Evolutionary conservation across 1,140 invertebrate species (phyloP).

Genomic region (Drosophila littoralis): DNA sequence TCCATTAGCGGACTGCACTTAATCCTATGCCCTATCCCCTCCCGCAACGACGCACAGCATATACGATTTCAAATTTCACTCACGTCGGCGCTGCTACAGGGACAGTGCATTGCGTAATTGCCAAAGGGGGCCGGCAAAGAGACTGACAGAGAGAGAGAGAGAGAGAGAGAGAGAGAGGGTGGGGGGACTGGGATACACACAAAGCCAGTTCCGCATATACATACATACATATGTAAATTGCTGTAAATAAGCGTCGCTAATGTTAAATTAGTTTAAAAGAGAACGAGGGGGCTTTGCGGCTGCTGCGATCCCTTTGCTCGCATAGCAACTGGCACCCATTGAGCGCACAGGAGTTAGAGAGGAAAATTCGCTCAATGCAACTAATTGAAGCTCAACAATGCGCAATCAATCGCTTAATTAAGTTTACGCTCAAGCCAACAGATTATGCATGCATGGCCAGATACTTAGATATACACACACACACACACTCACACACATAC

Average conservation of each 20-base stretch:
- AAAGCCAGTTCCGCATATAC: conserved; percentile 31
- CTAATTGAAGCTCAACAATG: conserved; percentile 30
- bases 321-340: background rate
- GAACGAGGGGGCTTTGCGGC: background rate
- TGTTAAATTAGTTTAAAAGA: conserved; percentile 47
- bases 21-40: conserved; percentile 48
- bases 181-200: conserved; percentile 15
- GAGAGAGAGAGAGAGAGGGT: background rate
- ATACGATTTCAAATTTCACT: conserved; percentile 75
- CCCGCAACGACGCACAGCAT: conserved; percentile 24
- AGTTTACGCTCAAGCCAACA: conserved; percentile 28
- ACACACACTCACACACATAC: conserved; percentile 19
- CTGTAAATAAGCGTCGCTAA: conserved; percentile 68
- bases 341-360: conserved; percentile 4
- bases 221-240: conserved; percentile 54
- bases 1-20: conserved; percentile 64
- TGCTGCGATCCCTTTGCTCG: conserved; percentile 11
- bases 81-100: conserved; percentile 41
- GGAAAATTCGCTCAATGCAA: conserved; percentile 12
- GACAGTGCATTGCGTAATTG: conserved; percentile 69
- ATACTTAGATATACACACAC: conserved; percentile 34
- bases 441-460: conserved; percentile 59
- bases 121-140: conserved; percentile 22
- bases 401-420: conserved; percentile 39
- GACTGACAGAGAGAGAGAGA: conserved; percentile 24